Conservation (phyloP, 2,113 vertebrate species). For the Triplophysa dalaica region DNA sequence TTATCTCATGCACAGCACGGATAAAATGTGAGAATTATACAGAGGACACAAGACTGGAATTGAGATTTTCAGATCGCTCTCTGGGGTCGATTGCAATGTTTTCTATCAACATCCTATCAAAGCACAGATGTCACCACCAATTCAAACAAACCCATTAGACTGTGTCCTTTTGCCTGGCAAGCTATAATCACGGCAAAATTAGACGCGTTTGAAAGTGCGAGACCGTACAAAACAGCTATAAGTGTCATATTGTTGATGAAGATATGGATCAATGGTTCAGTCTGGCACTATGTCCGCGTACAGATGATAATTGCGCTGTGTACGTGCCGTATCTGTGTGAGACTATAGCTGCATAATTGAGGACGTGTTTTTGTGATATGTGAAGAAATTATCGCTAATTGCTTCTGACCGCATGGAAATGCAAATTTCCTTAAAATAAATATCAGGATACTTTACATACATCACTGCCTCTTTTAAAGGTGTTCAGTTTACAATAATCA, state of each 20-base stretch:
- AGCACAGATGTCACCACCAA: conserved; percentile 49
- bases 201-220: conserved; percentile 62
- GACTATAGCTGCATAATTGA: conserved; percentile 71
- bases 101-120: conserved; percentile 52
- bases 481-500: conserved; percentile 65
- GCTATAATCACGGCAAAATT: conserved; percentile 69
- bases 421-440: conserved; percentile 69
- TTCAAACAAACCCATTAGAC: conserved; percentile 57
- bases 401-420: conserved; percentile 75
- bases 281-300: conserved; percentile 56
- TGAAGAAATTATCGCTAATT: conserved; percentile 75
- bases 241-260: conserved; percentile 47
- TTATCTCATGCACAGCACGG: conserved; percentile 43
- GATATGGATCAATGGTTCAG: conserved; percentile 65
- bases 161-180: conserved; percentile 49
- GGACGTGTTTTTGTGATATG: conserved; percentile 70
- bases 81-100: conserved; percentile 45
- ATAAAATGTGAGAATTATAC: conserved; percentile 47
- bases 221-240: conserved; percentile 52
- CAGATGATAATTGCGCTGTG: conserved; percentile 66
- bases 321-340: conserved; percentile 60
- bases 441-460: conserved; percentile 64
- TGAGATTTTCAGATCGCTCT: conserved; percentile 49
- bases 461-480: conserved; percentile 62
- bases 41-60: conserved; percentile 34